phyloP scores from a whole-genome alignment of 2,888 invertebrate genomes.

The Eutolmus rufibarbis region DNA sequence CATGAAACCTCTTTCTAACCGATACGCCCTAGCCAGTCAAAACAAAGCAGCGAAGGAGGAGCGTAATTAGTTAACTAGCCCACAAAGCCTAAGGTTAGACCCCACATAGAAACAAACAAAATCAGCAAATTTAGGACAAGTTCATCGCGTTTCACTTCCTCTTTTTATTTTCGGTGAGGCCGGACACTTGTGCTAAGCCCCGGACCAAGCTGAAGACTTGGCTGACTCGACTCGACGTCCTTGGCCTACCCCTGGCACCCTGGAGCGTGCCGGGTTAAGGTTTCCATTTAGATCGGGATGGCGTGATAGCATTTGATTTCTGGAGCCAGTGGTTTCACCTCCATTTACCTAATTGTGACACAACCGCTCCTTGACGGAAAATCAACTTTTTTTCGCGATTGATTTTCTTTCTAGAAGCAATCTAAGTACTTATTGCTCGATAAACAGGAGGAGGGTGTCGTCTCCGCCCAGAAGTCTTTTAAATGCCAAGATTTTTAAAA shows the following conservation, averaged over 20 bases:
- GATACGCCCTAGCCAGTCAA: not conserved
- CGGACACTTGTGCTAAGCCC: not conserved
- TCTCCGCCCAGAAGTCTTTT: not conserved
- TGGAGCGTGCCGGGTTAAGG: not conserved
- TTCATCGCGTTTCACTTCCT: not conserved
- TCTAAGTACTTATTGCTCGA: not conserved
- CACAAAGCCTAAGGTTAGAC: not conserved
- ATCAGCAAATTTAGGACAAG: not conserved
- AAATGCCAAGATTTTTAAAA: not conserved
- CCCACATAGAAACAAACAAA: not conserved
- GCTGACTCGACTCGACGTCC: not conserved
- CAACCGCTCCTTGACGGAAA: not conserved
- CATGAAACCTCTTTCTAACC: not conserved
- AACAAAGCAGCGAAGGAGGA: not conserved
- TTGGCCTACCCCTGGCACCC: not conserved
- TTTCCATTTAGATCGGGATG: not conserved
- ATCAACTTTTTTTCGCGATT: not conserved
- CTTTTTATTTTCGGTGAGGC: not conserved
- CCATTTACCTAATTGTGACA: conserved; percentile 15
- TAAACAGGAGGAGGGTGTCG: not conserved
- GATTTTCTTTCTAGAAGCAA: not conserved
- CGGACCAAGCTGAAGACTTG: not conserved
- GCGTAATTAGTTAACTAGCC: not conserved
- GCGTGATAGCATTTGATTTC: conserved; percentile 3
- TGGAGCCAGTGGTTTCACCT: not conserved